Conservation (phyloP, 2,797 vertebrate genomes). For the Smutsia temminckii region DNA sequence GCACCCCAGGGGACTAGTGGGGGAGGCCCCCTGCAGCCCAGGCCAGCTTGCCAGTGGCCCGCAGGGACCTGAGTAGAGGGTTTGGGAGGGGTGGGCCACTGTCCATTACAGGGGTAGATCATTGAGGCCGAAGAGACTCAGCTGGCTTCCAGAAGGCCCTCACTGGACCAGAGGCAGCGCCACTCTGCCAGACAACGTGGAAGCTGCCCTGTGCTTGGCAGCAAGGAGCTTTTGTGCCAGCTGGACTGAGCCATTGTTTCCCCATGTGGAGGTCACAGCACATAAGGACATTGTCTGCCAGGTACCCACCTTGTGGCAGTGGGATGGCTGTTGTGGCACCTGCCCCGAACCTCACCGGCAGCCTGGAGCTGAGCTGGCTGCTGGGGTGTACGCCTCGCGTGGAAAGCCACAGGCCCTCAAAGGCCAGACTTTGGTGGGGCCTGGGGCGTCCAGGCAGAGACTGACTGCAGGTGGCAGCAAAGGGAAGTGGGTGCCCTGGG, state of each 20-base stretch:
- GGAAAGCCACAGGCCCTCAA: neutral
- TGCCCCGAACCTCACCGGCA: too few relatives aligned
- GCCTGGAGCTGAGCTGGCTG: accelerated
- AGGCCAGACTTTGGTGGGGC: neutral
- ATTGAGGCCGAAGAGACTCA: neutral
- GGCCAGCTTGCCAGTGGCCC: accelerated
- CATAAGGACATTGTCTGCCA: neutral
- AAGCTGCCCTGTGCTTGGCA: neutral
- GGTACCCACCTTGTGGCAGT: neutral
- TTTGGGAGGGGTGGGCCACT: too few relatives aligned
- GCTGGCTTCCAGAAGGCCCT: neutral
- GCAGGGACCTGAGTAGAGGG: neutral
- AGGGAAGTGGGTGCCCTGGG: neutral
- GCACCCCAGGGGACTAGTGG: neutral
- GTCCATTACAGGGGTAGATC: too few relatives aligned
- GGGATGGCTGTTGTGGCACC: accelerated
- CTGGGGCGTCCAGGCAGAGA: neutral
- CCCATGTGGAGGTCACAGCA: neutral
- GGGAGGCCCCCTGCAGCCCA: accelerated
- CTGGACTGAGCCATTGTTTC: neutral
- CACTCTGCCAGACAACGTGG: accelerated
- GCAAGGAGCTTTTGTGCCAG: accelerated
- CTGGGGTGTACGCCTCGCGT: accelerated
- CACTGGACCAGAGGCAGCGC: neutral
- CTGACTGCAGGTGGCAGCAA: neutral